Evolutionary conservation across 2,888 invertebrate species (phyloP), one percentile per base, ranked within the genome.

Genomic region (Uropetala carovei): DNA sequence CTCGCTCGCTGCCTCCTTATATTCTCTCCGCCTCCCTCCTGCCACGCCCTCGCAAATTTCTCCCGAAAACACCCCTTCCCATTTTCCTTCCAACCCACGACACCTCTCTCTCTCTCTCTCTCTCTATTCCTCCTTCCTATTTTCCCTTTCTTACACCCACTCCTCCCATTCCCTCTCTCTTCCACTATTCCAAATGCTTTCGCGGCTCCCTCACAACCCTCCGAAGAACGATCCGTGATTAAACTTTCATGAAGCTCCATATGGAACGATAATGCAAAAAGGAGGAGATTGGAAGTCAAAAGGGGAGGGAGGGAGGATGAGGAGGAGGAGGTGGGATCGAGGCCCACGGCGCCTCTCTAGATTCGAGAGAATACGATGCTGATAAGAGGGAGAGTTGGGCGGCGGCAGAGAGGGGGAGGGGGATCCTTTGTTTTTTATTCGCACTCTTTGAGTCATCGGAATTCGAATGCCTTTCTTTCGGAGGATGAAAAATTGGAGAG

Each of bases 231-330:
- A 57, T n/a, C 83, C 86, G 86, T 59, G 86, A 86, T 86, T 86
- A 86, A 86, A 86, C 86, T 59, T 86, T 85, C 85, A 85, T 59
- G 85, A 85, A 85, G 85, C 58, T 59, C 85, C 85, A 58, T 59
- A 59, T 59, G 58, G 85, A 85, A 59, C 85, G 85, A 85, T 85
- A 85, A 85, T 85, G 85, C 86, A 86, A 59, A 86, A 86, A 86
- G 59, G 58, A 27, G 86, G 27, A 86, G 59, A 86, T 86, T 86
- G 86, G 86, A 30, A 85, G 22, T 27, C 22, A 59, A 58, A 59
- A 58, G 11, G 22, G n/a, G n/a, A n/a, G n/a, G n/a, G n/a, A n/a
- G n/a, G n/a, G n/a, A n/a, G 56, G 83, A 27, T 56, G 16, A 13
- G 9, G 11, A 56, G 83, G 57, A 18, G 58, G 58, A 30, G 43